Base-by-base conservation (phyloP, 2,797 vertebrate species). In the Gastrophryne carolinensis region DNA sequence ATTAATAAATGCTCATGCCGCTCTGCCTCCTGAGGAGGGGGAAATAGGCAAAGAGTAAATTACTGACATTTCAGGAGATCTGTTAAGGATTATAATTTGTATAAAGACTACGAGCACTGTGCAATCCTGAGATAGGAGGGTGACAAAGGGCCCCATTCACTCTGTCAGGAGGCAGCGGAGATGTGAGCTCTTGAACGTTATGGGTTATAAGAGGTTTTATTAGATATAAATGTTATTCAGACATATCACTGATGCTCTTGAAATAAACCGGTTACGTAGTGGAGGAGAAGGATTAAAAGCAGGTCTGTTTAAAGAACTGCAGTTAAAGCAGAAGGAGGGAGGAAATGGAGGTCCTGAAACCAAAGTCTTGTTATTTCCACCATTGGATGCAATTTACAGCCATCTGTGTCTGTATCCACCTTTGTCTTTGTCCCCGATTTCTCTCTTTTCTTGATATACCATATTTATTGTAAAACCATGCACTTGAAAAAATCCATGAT, bases 31-130 rank as follows among this genome's bases (percentile, higher is more conserved):
- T 57, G 53, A 63, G 47, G 73, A 49, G 64, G 67, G 62, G 41
- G 10, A 69, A 58, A 65, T 74, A 49, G 60, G 34, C 44, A 47
- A 30, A 37, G 35, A 30, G 52, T 74, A 62, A 74, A 74, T 74
- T 74, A 74, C 72, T 66, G 61, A 49, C 27, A 74, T 74, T 74
- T 57, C 7, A 32, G 26, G 61, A 57, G 52, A 66, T 56, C 35
- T 54, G 52, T 54, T 17, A 57, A 56, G 56, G 62, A 66, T 62
- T 74, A 66, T 74, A 74, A 66, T 74, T 53, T 66, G 29, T 66
- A 57, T 41, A 30, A 66, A 66, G 62, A 65, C 3, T 34, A 30
- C 1, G 35, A 56, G 66, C n/a, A 1, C 21, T 21, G 66, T 69
- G 52, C 52, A 41, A 21, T 17, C 24, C 52, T 2, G 23, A 41